A percentile compares a stretch with the other conserved stretches of the same genome.
Conservation (phyloP, 2,113 vertebrate species). For the Mormyrus iriodes region DNA sequence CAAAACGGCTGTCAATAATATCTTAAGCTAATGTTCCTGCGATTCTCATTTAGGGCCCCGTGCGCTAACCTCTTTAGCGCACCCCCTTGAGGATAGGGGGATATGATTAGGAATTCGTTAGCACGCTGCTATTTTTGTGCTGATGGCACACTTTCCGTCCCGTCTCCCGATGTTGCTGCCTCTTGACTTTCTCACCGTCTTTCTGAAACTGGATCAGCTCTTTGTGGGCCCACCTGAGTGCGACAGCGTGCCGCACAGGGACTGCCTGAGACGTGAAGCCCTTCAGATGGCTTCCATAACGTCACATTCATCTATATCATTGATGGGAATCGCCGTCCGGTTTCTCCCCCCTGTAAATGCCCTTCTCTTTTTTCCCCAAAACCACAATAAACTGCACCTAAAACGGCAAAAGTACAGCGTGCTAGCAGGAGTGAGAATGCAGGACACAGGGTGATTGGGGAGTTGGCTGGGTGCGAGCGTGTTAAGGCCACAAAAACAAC, state of each 20-base stretch:
- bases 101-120: conserved; percentile 73
- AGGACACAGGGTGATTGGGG: not conserved
- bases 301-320: not conserved
- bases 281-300: not conserved
- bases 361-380: too few species aligned
- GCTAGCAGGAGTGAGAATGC: not conserved
- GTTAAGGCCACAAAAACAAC: not conserved
- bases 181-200: conserved; percentile 63
- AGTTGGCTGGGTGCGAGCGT: not conserved
- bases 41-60: conserved; percentile 57
- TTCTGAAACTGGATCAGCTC: conserved; percentile 62
- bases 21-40: conserved; percentile 55
- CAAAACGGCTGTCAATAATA: conserved; percentile 55
- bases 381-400: not conserved
- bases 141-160: conserved; percentile 70
- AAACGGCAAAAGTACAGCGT: not conserved
- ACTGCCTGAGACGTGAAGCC: conserved; percentile 15
- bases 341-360: not conserved
- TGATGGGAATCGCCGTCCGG: not conserved
- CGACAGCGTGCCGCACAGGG: conserved; percentile 48
- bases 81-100: conserved; percentile 59
- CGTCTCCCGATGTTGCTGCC: conserved; percentile 50
- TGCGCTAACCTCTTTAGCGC: conserved; percentile 64
- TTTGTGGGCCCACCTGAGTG: conserved; percentile 49
- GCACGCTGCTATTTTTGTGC: conserved; percentile 70